Evolutionary conservation across 2,888 invertebrate genomes (phyloP), one percentile per base, ranked within the genome.

Genomic region (Melolontha melolontha): DNA sequence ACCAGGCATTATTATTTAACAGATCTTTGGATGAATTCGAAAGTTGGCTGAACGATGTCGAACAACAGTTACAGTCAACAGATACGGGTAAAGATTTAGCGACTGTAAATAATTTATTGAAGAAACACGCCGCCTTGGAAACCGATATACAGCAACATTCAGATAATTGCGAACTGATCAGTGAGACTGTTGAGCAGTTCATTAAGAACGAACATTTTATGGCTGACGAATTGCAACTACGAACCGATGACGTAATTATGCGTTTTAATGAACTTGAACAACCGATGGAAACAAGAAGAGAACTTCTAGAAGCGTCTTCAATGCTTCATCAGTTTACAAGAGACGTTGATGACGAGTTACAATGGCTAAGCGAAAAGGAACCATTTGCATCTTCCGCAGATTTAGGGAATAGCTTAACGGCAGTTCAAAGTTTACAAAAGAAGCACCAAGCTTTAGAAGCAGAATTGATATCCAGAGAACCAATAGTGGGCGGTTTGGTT

Each of bases 391-490:
- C 88, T 1, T 92, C 92, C 0, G 86, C 86, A 27, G 93, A 94
- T 79, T 83, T 93, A 80, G 75, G 83, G n/a, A 77, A 72, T 27
- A 82, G 77, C 72, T 83, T 94, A 64, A 87, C 88, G 1, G 92
- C 93, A 11, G 96, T 96, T 0, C 96, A 97, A 79, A 91, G 92
- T 66, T 85, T 97, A 50, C 93, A 95, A 78, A 98, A 98, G 86
- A 97, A 97, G 82, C 97, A 98, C 79, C 92, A 94, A 79, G 91
- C 92, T 0, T 80, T 98, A 40, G 97, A 98, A 81, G 92, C 95
- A 0, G 97, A 98, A 80, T 86, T 97, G 7, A 86, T 92, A 8
- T 92, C 96, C 0, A 91, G 94, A 77, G 96, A 97, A 80, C 93
- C 96, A 0, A 88, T 94, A 0, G 90, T 97, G 5, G 88, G 90